Percentiles rank a stretch among this genome's conserved stretches.
These are phyloP conservation scores for Shinisaurus crocodilurus DNA, from an alignment of 2,113 vertebrate species.

Conservation along the genomic window DNA sequence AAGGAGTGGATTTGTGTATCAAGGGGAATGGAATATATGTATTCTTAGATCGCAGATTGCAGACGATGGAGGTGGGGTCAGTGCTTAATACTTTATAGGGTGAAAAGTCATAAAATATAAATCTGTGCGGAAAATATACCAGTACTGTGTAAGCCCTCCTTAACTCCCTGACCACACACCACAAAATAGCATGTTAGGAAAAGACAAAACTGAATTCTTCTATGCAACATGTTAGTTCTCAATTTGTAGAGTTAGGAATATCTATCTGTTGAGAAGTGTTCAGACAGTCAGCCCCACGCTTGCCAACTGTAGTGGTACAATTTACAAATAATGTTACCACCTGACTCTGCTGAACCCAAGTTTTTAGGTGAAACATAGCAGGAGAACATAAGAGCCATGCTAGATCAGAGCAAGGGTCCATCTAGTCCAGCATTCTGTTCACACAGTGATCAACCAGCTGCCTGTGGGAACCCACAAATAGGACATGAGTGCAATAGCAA, in stretches of 20 bases:
- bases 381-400: too few species aligned
- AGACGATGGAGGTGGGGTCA: too few species aligned
- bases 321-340: neutral
- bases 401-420: too few species aligned
- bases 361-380: neutral
- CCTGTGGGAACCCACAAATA: too few species aligned
- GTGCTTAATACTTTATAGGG: neutral
- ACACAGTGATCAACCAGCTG: too few species aligned
- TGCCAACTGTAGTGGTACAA: neutral
- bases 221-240: neutral
- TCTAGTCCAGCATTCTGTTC: too few species aligned
- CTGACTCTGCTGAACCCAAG: neutral
- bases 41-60: neutral
- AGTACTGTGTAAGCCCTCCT: neutral
- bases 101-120: neutral
- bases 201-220: neutral
- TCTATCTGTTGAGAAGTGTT: neutral
- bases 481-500: too few species aligned
- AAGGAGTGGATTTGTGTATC: neutral
- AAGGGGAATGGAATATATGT: neutral
- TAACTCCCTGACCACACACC: neutral
- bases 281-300: neutral
- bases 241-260: neutral
- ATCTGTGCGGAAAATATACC: neutral
- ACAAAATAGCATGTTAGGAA: neutral